Evolutionary conservation across 2,888 invertebrate species (phyloP).

Genomic region (Drosophila atroscutellata): DNA sequence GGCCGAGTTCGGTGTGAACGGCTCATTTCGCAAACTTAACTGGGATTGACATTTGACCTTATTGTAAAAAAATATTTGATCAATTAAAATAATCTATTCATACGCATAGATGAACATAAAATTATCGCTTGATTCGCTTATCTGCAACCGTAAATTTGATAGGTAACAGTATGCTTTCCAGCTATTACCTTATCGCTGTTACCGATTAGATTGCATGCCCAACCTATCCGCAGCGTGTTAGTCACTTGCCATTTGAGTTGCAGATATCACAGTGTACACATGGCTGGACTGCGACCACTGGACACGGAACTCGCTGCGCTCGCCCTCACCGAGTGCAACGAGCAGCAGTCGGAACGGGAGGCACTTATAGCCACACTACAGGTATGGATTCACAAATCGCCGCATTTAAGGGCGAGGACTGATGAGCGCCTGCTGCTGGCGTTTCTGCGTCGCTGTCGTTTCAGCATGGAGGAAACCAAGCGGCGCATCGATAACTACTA

Average conservation of each 20-base stretch:
- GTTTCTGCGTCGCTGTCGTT: slow-evolving; percentile 74
- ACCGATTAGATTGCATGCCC: slow-evolving; percentile 40
- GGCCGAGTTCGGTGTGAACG: slow-evolving; percentile 77
- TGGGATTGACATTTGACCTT: slow-evolving; percentile 63
- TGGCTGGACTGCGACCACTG: slow-evolving; percentile 57
- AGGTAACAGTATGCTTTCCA: slow-evolving; percentile 27
- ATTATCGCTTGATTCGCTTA: slow-evolving; percentile 20
- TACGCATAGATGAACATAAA: slow-evolving; percentile 45
- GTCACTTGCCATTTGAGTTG: slow-evolving; percentile 43
- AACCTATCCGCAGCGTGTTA: background rate
- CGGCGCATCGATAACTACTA: slow-evolving; percentile 75
- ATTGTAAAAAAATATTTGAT: slow-evolving; percentile 50
- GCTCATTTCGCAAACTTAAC: slow-evolving; percentile 75
- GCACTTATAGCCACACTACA: slow-evolving; percentile 53
- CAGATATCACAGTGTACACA: slow-evolving; percentile 42
- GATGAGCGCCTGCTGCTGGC: slow-evolving; percentile 65
- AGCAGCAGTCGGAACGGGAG: slow-evolving; percentile 52
- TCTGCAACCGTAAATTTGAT: slow-evolving; percentile 21
- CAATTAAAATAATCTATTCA: slow-evolving; percentile 59
- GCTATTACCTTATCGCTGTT: slow-evolving; percentile 14
- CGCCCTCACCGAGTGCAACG: slow-evolving; percentile 74
- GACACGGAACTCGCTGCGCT: slow-evolving; percentile 50
- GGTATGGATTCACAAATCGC: slow-evolving; percentile 70
- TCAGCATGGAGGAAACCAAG: slow-evolving; percentile 74
- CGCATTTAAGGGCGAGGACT: slow-evolving; percentile 68